Evolutionary conservation across 23 tunicate species (phyloP), one percentile per base, ranked within the genome.

Genomic region (Oikopleura dioica): DNA sequence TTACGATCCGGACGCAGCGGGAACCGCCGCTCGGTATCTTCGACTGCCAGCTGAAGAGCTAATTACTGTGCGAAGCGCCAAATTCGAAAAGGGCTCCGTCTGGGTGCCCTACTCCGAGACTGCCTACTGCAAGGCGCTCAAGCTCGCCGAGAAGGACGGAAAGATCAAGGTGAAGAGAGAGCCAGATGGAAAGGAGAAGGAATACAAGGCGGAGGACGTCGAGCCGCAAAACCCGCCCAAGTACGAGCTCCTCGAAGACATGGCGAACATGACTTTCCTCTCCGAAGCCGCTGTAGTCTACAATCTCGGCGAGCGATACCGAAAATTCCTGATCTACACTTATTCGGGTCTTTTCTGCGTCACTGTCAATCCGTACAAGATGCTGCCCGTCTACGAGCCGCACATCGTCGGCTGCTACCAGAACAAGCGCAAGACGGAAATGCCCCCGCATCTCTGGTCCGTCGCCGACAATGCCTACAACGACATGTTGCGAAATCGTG

Each of bases 261-360:
- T 94, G 99, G 99, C 99, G 1, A 94, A 94, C 81, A 83, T 94
- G 99, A 94, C 99, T 26, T 83, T 86, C 51, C 78, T 94, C 26
- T 86, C 87, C 69, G 99, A 94, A 79, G 82, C 95, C 2, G 76
- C 95, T 2, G 99, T 94, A 37, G 77, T 94, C 31, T 67, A 83
- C 68, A 94, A 94, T 58, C 76, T 94, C 44, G 80, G 79, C 36
- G 69, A 50, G 68, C 76, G 99, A 79, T 94, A 94, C 69, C 95
- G 82, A 37, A 59, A 76, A 69, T 94, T 94, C 77, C 75, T 94
- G 79, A 94, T 94, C 38, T 94, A 94, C 68, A 87, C 95, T 0
- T 87, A 87, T 68, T 87, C 95, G 30, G 95, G 95, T 1, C 51
- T 91, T 69, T 91, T 91, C 69, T 91, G 97, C 76, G 97, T 91